Conservation (phyloP, 2,797 vertebrate species). For the Capromys pilorides region DNA sequence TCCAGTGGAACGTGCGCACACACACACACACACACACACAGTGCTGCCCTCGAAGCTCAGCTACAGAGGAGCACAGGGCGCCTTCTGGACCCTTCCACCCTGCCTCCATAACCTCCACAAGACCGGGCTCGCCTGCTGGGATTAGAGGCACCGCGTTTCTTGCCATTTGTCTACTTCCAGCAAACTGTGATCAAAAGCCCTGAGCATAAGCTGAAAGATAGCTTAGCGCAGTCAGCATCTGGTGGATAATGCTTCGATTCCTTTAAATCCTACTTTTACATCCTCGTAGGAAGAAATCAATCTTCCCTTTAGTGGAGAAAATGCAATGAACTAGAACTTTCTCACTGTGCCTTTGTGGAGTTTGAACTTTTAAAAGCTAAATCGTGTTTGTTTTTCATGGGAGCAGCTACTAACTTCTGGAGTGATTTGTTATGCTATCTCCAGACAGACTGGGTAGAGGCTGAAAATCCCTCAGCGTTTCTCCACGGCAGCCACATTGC, state of each 20-base stretch:
- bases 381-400: constrained; percentile 53
- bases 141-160: neutral
- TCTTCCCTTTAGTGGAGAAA: constrained; percentile 68
- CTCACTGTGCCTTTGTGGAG: constrained; percentile 42
- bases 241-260: constrained; percentile 71
- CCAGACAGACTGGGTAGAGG: neutral
- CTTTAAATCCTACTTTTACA: constrained; percentile 63
- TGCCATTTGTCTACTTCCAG: constrained; percentile 61
- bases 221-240: constrained; percentile 68
- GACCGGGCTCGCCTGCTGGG: neutral
- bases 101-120: neutral
- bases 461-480: neutral
- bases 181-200: constrained; percentile 73
- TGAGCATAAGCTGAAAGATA: constrained; percentile 58
- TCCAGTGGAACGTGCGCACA: neutral
- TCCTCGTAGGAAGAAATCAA: constrained; percentile 69
- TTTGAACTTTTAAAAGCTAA: constrained; percentile 64
- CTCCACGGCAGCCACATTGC: neutral
- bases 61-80: neutral
- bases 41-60: accelerated
- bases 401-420: constrained; percentile 23
- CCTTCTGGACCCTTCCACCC: neutral
- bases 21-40: accelerated
- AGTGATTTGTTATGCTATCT: neutral
- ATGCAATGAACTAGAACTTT: constrained; percentile 56